These are phyloP conservation scores for Coregonus suidteri DNA, from an alignment of 2,797 vertebrate species.

Conservation along the genomic window DNA sequence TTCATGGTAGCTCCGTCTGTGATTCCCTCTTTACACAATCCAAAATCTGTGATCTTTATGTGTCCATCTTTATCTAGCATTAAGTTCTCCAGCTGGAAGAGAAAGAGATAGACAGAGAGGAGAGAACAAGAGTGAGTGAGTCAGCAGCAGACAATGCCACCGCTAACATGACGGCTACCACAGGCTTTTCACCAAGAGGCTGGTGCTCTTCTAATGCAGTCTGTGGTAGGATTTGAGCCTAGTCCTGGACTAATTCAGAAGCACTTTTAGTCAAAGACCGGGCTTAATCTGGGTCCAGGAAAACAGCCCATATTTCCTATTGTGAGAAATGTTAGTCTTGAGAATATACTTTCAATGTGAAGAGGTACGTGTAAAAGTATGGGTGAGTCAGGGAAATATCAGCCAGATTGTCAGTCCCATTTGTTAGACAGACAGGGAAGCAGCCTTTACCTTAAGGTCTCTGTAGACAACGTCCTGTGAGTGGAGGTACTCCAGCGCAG, in stretches of 20 bases:
- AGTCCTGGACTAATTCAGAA: too few species aligned
- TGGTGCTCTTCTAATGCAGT: too few species aligned
- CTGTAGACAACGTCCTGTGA: slow-evolving; percentile 93
- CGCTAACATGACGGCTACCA: neutral
- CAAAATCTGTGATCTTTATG: slow-evolving; percentile 96
- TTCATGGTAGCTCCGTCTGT: slow-evolving; percentile 93
- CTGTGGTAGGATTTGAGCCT: too few species aligned
- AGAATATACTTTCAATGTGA: neutral
- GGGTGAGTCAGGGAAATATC: neutral
- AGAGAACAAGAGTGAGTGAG: neutral
- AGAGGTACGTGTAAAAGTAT: neutral
- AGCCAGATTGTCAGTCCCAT: neutral
- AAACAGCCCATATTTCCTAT: too few species aligned
- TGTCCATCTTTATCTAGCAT: slow-evolving; percentile 96
- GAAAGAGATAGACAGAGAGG: slow-evolving; percentile 9
- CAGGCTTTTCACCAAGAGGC: too few species aligned
- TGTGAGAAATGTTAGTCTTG: too few species aligned
- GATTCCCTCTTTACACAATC: slow-evolving; percentile 95
- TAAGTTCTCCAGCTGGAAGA: slow-evolving; percentile 89
- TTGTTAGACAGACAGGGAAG: neutral
- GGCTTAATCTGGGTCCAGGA: too few species aligned
- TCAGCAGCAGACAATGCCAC: neutral
- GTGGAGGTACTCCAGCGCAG: slow-evolving; percentile 92
- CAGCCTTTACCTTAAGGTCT: slow-evolving; percentile 87
- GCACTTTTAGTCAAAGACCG: too few species aligned